phyloP scores from a whole-genome alignment of 2,888 invertebrate species.

The Zelleria hepariella region DNA sequence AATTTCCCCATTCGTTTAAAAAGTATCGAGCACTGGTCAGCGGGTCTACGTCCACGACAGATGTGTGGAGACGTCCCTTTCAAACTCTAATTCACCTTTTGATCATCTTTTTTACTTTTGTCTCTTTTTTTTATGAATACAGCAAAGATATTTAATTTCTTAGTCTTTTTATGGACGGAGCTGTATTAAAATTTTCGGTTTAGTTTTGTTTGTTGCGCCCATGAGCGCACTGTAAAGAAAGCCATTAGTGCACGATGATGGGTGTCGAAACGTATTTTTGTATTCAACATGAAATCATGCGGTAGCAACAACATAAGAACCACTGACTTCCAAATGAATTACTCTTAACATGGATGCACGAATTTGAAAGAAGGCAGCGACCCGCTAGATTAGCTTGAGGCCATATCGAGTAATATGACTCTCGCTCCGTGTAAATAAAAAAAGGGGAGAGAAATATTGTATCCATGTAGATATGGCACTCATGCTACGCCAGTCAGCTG shows the following conservation, averaged over 20 bases:
- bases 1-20: constrained; percentile 31
- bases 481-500: no score
- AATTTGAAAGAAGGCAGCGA: constrained; percentile 16
- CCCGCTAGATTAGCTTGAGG: not conserved
- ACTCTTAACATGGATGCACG: constrained; percentile 16
- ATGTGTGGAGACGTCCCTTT: not conserved
- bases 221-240: constrained; percentile 20
- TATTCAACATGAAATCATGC: constrained; percentile 16
- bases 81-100: not conserved
- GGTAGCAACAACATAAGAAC: not conserved
- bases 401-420: no score
- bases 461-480: no score
- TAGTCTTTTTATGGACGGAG: not conserved
- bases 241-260: constrained; percentile 24
- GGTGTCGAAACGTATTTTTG: constrained; percentile 21
- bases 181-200: not conserved
- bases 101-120: not conserved
- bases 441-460: no score
- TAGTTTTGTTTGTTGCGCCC: not conserved
- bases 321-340: constrained; percentile 15
- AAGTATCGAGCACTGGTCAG: not conserved
- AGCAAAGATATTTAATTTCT: not conserved
- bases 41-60: not conserved
- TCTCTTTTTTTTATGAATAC: not conserved
- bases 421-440: no score